Percentiles rank a stretch among this genome's conserved stretches.
phyloP scores from a whole-genome alignment of 1,140 invertebrate genomes.

The Scaptomyza pallida region DNA sequence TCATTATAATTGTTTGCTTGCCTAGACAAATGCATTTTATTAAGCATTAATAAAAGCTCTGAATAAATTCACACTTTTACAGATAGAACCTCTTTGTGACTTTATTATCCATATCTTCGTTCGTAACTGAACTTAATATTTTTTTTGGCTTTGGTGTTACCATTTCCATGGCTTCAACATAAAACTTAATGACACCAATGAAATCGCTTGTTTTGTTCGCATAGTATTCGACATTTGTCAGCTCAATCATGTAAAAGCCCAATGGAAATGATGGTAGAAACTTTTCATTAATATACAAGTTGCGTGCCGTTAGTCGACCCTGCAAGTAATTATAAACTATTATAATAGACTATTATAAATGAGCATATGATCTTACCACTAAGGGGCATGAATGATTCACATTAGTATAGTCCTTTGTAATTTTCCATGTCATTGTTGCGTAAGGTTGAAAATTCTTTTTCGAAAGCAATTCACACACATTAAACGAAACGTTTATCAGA shows the following conservation, averaged over 20 bases:
- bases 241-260: conserved; percentile 8
- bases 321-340: conserved; percentile 7
- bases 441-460: conserved; percentile 24
- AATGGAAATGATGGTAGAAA: conserved; percentile 30
- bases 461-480: conserved; percentile 37
- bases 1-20: too few relatives aligned
- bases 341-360: neutral
- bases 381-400: conserved; percentile 46
- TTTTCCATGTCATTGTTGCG: conserved; percentile 9
- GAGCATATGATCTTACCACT: conserved; percentile 7
- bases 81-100: too few relatives aligned
- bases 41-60: too few relatives aligned
- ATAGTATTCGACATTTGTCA: conserved; percentile 13
- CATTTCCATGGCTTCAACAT: conserved; percentile 27
- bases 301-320: conserved; percentile 9
- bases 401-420: conserved; percentile 26
- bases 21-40: too few relatives aligned
- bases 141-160: conserved; percentile 1
- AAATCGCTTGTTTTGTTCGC: neutral
- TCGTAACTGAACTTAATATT: too few relatives aligned
- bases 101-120: too few relatives aligned
- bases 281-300: conserved; percentile 2
- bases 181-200: conserved; percentile 15
- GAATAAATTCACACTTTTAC: too few relatives aligned
- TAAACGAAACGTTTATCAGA: conserved; percentile 29